Conservation (phyloP, 2,113 vertebrate species). For the Camelus bactrianus region DNA sequence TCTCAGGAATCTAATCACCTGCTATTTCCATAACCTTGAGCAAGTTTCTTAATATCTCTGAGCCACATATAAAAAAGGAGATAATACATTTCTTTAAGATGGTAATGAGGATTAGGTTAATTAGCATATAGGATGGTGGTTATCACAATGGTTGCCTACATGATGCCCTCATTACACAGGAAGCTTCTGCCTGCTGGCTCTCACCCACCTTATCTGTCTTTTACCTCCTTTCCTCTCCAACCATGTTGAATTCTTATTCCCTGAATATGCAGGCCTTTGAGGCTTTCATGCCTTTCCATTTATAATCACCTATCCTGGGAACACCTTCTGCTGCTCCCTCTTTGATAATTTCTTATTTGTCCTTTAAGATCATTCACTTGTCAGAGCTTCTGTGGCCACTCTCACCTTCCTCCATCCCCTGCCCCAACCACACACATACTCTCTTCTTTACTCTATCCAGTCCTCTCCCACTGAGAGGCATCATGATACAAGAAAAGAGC, state of each 20-base stretch:
- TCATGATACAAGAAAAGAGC: background rate
- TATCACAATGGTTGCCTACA: background rate
- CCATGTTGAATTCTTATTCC: background rate
- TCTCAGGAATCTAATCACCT: background rate
- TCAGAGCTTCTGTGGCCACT: background rate
- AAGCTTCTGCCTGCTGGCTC: background rate
- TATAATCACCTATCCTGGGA: background rate
- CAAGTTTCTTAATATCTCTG: background rate
- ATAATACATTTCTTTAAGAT: background rate
- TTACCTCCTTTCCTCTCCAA: background rate
- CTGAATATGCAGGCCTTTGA: background rate
- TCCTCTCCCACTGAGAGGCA: background rate
- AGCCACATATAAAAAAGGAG: background rate
- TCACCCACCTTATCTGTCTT: background rate
- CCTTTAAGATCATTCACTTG: background rate
- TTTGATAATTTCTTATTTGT: background rate
- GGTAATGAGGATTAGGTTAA: background rate
- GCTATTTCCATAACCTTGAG: background rate
- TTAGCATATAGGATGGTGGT: background rate
- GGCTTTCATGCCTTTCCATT: background rate
- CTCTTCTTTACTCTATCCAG: background rate
- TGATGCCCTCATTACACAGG: background rate
- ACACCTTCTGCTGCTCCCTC: background rate
- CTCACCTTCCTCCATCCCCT: background rate
- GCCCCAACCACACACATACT: background rate